Evolutionary conservation across 2,113 vertebrate species (phyloP).

Genomic region (Martes martes): DNA sequence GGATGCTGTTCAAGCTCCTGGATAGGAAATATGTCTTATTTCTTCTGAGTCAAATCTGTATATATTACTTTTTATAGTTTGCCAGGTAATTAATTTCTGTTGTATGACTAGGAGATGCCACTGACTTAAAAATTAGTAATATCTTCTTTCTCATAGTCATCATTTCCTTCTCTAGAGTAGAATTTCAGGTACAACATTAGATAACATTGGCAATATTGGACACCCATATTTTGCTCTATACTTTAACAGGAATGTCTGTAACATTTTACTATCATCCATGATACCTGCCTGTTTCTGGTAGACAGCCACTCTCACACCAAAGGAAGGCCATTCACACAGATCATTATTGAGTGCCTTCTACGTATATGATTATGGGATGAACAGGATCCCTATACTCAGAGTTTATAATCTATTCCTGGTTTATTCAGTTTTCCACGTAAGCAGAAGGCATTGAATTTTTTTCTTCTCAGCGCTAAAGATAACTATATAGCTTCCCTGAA

Average conservation of each 20-base stretch:
- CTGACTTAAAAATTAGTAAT: neutral
- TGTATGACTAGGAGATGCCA: neutral
- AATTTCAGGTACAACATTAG: neutral
- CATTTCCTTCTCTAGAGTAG: neutral
- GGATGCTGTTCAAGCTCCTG: neutral
- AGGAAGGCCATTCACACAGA: neutral
- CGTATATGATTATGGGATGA: neutral
- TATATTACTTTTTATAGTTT: neutral
- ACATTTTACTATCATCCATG: neutral
- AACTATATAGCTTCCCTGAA: neutral
- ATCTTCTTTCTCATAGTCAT: neutral
- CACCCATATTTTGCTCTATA: neutral
- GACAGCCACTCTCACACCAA: neutral
- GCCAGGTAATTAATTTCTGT: neutral
- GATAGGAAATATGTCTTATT: neutral
- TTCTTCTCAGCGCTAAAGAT: neutral
- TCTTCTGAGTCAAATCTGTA: neutral
- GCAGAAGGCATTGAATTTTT: neutral
- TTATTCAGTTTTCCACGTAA: neutral
- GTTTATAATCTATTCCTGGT: neutral
- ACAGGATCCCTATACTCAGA: neutral
- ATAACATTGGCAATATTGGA: neutral
- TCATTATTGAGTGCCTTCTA: neutral
- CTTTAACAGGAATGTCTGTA: neutral
- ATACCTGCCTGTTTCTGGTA: neutral